Base-by-base conservation (phyloP, 2,888 invertebrate genomes). In the Diarsia dahlii region DNA sequence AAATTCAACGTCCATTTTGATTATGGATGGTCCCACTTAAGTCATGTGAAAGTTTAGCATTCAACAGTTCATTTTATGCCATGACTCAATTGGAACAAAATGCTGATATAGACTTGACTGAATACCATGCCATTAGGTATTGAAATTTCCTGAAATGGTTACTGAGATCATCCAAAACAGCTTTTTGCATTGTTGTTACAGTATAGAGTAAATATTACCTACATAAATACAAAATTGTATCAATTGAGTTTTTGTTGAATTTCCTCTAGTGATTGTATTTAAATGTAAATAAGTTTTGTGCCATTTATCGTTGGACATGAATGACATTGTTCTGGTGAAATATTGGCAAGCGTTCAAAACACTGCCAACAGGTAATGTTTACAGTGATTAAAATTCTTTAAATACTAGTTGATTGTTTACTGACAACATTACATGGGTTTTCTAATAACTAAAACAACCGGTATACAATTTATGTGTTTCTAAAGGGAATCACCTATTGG, bases 271-370 rank as follows among this genome's bases (percentile, higher is more conserved):
- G 58, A 78, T 84, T 84, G 81, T 78, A 75, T 84, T 80, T 74
- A 76, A 81, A 80, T 88, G 79, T 84, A 80, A 86, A 87, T 84
- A 83, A 71, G 76, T 78, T 74, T 73, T 84, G 77, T 84, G 70
- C 75, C 71, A 79, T 78, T 88, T 87, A 75, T 67, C 9, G n/a
- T 77, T 76, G 68, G 78, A 77, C 75, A 80, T 88, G 88, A 87
- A 87, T 88, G 82, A 85, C 84, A 82, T 82, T 84, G 80, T 78
- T 84, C 76, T 82, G 82, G 71, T 82, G 70, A 86, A 90, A 87
- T 87, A 91, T 91, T 92, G 92, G 92, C 92, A 92, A 65, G 65
- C 65, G 67, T 90, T 92, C 92, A 92, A 92, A 83, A 76, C 52
- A 78, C 76, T 89, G 88, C 90, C 92, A 91, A 91, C 91, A 91